A percentile compares a stretch with the other conserved stretches of the same genome.
Conservation (phyloP, 1,140 invertebrate species). For the Eueides isabella region DNA sequence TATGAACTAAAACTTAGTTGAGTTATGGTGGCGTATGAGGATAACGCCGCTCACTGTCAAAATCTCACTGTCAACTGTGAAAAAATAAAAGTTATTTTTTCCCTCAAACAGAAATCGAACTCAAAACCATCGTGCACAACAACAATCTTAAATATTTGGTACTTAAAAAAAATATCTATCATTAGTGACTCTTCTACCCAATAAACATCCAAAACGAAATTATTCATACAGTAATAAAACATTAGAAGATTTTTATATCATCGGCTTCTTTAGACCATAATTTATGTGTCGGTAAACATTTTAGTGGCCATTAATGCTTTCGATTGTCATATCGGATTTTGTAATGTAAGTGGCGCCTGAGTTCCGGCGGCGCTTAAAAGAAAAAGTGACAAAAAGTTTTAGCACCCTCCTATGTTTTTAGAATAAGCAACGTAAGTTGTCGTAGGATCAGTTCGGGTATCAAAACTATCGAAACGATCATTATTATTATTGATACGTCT, state of each 20-base stretch:
- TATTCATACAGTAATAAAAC: conserved; percentile 65
- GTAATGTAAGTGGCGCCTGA: conserved; percentile 76
- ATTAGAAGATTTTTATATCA: conserved; percentile 67
- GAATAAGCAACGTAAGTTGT: conserved; percentile 67
- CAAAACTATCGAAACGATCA: conserved; percentile 61
- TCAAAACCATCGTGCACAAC: too few relatives aligned
- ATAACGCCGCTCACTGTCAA: too few relatives aligned
- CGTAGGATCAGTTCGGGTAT: conserved; percentile 54
- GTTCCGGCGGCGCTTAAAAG: conserved; percentile 69
- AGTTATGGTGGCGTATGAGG: too few relatives aligned
- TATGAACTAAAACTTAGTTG: too few relatives aligned
- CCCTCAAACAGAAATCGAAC: too few relatives aligned
- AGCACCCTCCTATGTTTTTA: conserved; percentile 70
- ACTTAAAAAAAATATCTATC: not conserved
- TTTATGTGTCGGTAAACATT: conserved; percentile 79
- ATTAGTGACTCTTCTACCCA: not conserved
- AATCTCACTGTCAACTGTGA: too few relatives aligned
- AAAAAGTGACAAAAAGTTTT: conserved; percentile 72
- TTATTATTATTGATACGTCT: conserved; percentile 39
- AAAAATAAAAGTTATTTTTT: too few relatives aligned
- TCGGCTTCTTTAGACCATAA: conserved; percentile 74
- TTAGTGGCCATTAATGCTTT: conserved; percentile 78
- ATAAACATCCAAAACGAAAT: not conserved
- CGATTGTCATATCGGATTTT: conserved; percentile 72
- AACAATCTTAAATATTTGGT: too few relatives aligned